Evolutionary conservation across 1,140 invertebrate species (phyloP).

Genomic region (Drosophila gunungcola): DNA sequence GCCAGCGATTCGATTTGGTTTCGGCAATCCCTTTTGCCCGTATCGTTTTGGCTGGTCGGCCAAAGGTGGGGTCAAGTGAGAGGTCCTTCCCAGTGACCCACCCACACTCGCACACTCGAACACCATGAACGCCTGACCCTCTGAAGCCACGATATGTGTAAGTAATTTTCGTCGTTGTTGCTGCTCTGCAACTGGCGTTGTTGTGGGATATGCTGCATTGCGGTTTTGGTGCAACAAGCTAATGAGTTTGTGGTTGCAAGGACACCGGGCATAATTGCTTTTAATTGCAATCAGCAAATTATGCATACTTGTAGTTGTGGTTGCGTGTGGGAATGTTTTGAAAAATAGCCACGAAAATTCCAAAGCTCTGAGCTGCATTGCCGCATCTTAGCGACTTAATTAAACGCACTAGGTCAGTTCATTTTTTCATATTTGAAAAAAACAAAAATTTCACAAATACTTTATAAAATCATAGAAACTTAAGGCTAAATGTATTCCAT

Average conservation of each 20-base stretch:
- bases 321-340: background rate
- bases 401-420: background rate
- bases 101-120: conserved; percentile 8
- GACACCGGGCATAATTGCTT: conserved; percentile 79
- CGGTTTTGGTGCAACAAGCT: conserved; percentile 77
- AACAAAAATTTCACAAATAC: too few species aligned
- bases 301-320: conserved; percentile 68
- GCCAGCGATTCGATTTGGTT: conserved; percentile 50
- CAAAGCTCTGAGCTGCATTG: background rate
- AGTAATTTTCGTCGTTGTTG: conserved; percentile 46
- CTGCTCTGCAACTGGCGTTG: conserved; percentile 20
- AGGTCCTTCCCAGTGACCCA: conserved; percentile 15
- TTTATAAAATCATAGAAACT: too few species aligned
- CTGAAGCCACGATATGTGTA: conserved; percentile 24
- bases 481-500: too few species aligned
- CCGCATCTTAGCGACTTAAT: background rate
- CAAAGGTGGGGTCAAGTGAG: conserved; percentile 28
- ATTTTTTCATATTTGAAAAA: background rate
- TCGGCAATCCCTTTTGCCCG: conserved; percentile 31
- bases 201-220: conserved; percentile 71
- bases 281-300: conserved; percentile 81
- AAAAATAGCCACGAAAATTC: conserved; percentile 5
- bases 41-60: background rate
- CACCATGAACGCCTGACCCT: background rate
- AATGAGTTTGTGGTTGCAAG: conserved; percentile 78